A percentile compares a stretch with the other conserved stretches of the same genome.
phyloP scores from a whole-genome alignment of 2,797 vertebrate species.

The Fistularia commersonii region DNA sequence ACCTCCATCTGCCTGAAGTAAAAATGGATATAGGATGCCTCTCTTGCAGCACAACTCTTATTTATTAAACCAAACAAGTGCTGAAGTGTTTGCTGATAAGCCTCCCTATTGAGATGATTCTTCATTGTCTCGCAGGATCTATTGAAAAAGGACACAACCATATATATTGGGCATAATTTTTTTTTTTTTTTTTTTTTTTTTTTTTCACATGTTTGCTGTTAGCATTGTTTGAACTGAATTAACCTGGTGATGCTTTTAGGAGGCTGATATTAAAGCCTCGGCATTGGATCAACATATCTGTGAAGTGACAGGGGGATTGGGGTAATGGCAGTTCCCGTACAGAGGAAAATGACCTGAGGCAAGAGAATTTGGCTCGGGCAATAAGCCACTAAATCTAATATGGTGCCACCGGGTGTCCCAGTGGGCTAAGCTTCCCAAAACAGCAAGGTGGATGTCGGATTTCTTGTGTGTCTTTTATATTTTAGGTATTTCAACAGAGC shows the following conservation, averaged over 20 bases:
- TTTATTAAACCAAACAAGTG: slow-evolving; percentile 58
- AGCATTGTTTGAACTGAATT: slow-evolving; percentile 59
- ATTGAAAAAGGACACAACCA: slow-evolving; percentile 47
- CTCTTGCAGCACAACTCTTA: slow-evolving; percentile 31
- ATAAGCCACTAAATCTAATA: slow-evolving; percentile 72
- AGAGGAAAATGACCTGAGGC: slow-evolving; percentile 54
- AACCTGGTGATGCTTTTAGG: slow-evolving; percentile 32
- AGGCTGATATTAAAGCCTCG: slow-evolving; percentile 47
- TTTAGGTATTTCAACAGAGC: neutral
- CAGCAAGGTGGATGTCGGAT: slow-evolving; percentile 18
- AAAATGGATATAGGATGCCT: slow-evolving; percentile 20
- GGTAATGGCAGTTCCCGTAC: slow-evolving; percentile 34
- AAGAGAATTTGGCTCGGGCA: slow-evolving; percentile 56
- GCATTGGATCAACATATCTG: slow-evolving; percentile 57
- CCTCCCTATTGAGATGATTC: slow-evolving; percentile 27
- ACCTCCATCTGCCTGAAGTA: slow-evolving; percentile 4
- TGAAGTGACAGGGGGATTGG: slow-evolving; percentile 29
- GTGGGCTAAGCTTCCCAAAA: slow-evolving; percentile 43
- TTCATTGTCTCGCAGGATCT: slow-evolving; percentile 40
- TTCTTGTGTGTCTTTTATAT: slow-evolving; percentile 13
- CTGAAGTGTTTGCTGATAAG: slow-evolving; percentile 39
- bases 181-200: slow-evolving; percentile 64
- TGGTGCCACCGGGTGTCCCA: slow-evolving; percentile 56
- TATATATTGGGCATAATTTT: slow-evolving; percentile 52
- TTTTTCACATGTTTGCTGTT: slow-evolving; percentile 54